Evolutionary conservation across 2,113 vertebrate genomes (phyloP).

Genomic region (Saguinus imperator): DNA sequence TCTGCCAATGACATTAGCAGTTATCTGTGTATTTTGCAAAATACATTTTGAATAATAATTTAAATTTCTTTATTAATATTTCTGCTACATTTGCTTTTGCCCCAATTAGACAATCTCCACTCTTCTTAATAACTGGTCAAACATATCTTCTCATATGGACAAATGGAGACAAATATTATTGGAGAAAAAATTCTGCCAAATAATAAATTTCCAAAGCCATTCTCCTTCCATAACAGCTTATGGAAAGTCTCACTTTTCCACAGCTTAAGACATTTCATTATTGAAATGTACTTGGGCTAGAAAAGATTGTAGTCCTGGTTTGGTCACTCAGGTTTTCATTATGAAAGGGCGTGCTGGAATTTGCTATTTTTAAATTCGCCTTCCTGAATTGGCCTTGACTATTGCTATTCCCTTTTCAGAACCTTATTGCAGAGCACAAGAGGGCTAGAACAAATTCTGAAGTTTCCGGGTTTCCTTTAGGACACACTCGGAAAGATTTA

Average conservation of each 20-base stretch:
- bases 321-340: not conserved
- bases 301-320: not conserved
- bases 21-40: slow-evolving; percentile 4
- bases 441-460: not conserved
- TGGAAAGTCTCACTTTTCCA: not conserved
- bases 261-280: not conserved
- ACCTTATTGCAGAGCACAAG: not conserved
- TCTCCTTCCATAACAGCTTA: not conserved
- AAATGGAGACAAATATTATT: not conserved
- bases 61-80: slow-evolving; percentile 5
- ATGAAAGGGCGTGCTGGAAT: not conserved
- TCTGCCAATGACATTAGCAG: not conserved
- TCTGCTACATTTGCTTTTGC: slow-evolving; percentile 6
- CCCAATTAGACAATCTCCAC: not conserved
- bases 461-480: not conserved
- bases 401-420: not conserved
- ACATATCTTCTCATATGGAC: not conserved
- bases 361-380: not conserved
- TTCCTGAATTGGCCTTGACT: not conserved
- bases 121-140: slow-evolving; percentile 17
- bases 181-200: not conserved
- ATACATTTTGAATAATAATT: slow-evolving; percentile 17
- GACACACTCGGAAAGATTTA: not conserved
- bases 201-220: not conserved
- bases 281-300: not conserved